Evolutionary conservation across 2,888 invertebrate genomes (phyloP), one percentile per base, ranked within the genome.

Genomic region (Lasioglossum calceatum): DNA sequence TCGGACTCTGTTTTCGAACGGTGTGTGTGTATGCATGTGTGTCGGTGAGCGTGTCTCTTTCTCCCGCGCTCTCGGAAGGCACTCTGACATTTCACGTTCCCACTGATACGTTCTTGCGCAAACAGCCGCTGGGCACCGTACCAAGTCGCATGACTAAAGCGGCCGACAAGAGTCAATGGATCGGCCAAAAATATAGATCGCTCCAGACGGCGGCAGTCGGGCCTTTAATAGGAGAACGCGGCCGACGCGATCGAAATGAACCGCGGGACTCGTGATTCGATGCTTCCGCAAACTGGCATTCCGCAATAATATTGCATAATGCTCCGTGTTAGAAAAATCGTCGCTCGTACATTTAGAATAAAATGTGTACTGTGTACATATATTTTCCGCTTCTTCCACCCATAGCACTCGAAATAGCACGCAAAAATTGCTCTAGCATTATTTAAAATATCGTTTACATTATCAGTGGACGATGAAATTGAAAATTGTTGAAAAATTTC

Each of bases 61-160:
- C 70, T 4, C 61, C 77, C 74, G n/a, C 80, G n/a, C 79, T 14
- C 77, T 47, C 76, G 54, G 82, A 71, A 76, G 76, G 73, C 79
- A 82, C 86, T 84, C 85, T 84, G 91, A 89, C 91, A 88, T 89
- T 90, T 90, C 84, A 71, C 81, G 85, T 87, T 83, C 82, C 67
- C 75, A 77, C 79, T 72, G 89, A 88, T 81, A 88, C 88, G 82
- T 88, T 85, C 79, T 88, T 87, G 85, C 89, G 87, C 85, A 84
- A 90, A 85, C 82, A 84, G 79, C 61, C 81, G 71, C 83, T 81
- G 89, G 91, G 91, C 89, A 89, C n/a, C 77, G 84, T 86, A 89
- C 88, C 91, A 88, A 90, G 83, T 86, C 82, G 79, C 82, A 82
- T 86, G 89, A 90, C 87, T 89, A 87, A 91, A 85, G 64, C 84